Percentiles rank a stretch among this genome's conserved stretches.
Evolutionary conservation across 2,113 vertebrate species (phyloP).

Genomic region (Ariopsis seemanni): DNA sequence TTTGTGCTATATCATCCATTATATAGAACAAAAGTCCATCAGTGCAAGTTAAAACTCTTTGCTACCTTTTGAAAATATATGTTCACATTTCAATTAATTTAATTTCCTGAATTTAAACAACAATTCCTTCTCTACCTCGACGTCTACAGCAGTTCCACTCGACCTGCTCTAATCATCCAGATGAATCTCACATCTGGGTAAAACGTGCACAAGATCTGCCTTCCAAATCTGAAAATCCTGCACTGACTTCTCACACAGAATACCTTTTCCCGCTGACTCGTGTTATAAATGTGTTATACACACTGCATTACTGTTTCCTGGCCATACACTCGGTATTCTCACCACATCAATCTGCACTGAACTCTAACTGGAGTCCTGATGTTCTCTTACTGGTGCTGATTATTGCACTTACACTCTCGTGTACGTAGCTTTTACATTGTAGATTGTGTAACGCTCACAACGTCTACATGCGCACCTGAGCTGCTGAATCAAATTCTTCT

Average conservation of each 20-base stretch:
- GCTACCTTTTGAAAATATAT: background rate
- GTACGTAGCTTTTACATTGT: too few relatives aligned
- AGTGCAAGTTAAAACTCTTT: background rate
- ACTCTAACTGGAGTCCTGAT: background rate
- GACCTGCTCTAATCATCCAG: background rate
- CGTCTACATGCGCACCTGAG: background rate
- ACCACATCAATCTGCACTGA: background rate
- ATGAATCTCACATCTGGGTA: background rate
- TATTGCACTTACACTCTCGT: background rate
- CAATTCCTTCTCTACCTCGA: background rate
- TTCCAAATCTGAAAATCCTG: background rate
- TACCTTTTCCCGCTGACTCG: background rate
- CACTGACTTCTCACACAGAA: background rate
- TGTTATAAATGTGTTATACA: conserved; percentile 7
- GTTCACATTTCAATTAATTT: background rate
- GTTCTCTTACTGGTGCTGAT: background rate
- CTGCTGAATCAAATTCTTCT: too few relatives aligned
- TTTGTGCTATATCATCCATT: background rate
- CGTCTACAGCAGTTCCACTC: background rate
- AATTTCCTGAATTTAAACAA: background rate
- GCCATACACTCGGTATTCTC: background rate
- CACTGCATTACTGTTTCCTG: background rate
- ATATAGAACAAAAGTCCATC: background rate
- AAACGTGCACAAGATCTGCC: background rate
- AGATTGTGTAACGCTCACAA: background rate